Percentiles rank a stretch among this genome's conserved stretches.
phyloP scores from a whole-genome alignment of 2,113 vertebrate species.

The Nymphicus hollandicus region DNA sequence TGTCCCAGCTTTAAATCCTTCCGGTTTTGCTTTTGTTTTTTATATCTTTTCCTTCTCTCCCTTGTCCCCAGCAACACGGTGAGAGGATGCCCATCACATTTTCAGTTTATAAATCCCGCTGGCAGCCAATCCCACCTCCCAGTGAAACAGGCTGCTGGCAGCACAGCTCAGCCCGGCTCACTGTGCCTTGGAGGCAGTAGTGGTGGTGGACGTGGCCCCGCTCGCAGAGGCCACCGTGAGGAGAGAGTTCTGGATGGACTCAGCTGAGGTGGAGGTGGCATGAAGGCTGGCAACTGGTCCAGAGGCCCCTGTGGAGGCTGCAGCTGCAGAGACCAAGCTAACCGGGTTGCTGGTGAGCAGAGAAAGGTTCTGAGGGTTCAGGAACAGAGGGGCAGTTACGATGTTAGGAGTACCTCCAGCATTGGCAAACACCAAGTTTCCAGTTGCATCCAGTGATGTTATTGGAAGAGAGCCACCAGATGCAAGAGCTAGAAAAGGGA shows the following conservation, averaged over 20 bases:
- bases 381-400: slow-evolving; percentile 94
- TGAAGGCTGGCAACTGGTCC: slow-evolving; percentile 88
- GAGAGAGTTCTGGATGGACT: slow-evolving; percentile 87
- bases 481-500: slow-evolving; percentile 83
- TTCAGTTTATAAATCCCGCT: slow-evolving; percentile 50
- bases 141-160: slow-evolving; percentile 35
- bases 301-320: slow-evolving; percentile 79
- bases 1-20: slow-evolving; percentile 76
- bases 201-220: slow-evolving; percentile 88
- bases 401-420: slow-evolving; percentile 88
- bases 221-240: slow-evolving; percentile 84
- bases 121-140: slow-evolving; percentile 46
- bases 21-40: slow-evolving; percentile 47
- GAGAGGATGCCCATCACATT: slow-evolving; percentile 62
- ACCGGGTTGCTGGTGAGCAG: slow-evolving; percentile 98
- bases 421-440: slow-evolving; percentile 94
- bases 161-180: slow-evolving; percentile 76
- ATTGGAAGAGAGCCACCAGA: slow-evolving; percentile 94
- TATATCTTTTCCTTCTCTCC: slow-evolving; percentile 41
- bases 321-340: slow-evolving; percentile 91
- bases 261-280: slow-evolving; percentile 79
- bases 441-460: slow-evolving; percentile 91
- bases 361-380: slow-evolving; percentile 98
- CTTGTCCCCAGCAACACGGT: slow-evolving; percentile 49
- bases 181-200: slow-evolving; percentile 97